Conservation (phyloP, 64 coral and sea anemone genomes). For the Orbicella faveolata region DNA sequence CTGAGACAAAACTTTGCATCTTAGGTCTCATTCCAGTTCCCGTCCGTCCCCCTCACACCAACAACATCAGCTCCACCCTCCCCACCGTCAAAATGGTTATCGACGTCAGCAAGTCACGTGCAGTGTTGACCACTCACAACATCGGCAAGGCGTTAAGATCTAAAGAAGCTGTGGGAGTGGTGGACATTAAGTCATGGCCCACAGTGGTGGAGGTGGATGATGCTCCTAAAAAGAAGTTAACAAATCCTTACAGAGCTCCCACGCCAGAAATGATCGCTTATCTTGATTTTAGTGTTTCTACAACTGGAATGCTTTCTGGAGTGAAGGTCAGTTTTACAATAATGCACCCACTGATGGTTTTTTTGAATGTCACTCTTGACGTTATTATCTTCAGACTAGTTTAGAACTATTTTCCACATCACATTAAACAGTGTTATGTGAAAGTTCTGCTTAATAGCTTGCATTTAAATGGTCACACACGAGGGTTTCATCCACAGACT, state of each 20-base stretch:
- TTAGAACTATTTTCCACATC: no score
- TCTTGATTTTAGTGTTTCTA: conserved; percentile 98
- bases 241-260: conserved; percentile 72
- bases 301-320: conserved; percentile 92
- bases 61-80: conserved; percentile 92
- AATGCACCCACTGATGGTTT: no score
- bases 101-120: conserved; percentile 93
- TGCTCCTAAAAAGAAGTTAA: conserved; percentile 77
- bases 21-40: conserved; percentile 92
- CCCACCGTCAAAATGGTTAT: conserved; percentile 97
- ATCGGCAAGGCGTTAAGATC: conserved; percentile 88
- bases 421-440: no score
- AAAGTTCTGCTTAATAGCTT: background rate
- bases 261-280: conserved; percentile 96
- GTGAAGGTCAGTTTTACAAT: conserved; percentile 70
- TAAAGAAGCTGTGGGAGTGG: conserved; percentile 83
- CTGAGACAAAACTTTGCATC: background rate
- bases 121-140: conserved; percentile 66
- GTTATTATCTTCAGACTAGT: no score
- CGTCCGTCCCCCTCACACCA: conserved; percentile 89
- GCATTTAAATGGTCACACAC: background rate
- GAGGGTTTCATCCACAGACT: background rate
- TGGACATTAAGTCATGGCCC: conserved; percentile 95
- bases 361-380: no score
- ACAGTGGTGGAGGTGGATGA: conserved; percentile 83